These are phyloP conservation scores for Neopelma chrysocephalum DNA, from an alignment of 2,797 vertebrate species.

Conservation along the genomic window DNA sequence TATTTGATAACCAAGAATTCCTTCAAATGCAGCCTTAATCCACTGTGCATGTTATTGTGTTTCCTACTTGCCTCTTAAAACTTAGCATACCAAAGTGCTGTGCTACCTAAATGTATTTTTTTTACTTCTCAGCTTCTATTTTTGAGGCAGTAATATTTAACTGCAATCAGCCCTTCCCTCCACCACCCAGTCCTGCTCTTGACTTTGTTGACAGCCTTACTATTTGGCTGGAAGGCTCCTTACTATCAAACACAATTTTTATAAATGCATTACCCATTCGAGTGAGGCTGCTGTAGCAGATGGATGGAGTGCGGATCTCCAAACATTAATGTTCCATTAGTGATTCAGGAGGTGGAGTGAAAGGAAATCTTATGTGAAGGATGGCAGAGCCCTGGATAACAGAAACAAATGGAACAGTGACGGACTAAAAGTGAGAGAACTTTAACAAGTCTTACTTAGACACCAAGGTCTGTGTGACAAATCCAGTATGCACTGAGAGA, in stretches of 20 bases:
- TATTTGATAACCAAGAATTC: constrained; percentile 56
- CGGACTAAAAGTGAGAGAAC: constrained; percentile 70
- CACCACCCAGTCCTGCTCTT: constrained; percentile 38
- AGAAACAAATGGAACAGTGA: constrained; percentile 76
- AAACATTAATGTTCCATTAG: constrained; percentile 65
- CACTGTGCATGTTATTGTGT: constrained; percentile 40
- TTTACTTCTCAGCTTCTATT: not conserved
- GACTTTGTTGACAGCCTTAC: constrained; percentile 56
- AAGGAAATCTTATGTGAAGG: constrained; percentile 64
- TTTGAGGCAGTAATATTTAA: constrained; percentile 59
- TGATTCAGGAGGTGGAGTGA: constrained; percentile 68
- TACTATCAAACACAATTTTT: constrained; percentile 66
- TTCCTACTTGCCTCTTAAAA: constrained; percentile 66
- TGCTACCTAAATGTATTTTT: constrained; percentile 44
- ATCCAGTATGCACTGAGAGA: constrained; percentile 67
- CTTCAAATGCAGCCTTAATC: constrained; percentile 62
- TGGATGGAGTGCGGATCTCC: constrained; percentile 61
- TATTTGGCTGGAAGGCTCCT: constrained; percentile 72
- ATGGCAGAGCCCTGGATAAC: constrained; percentile 70
- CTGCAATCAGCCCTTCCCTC: constrained; percentile 57
- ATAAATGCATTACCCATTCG: constrained; percentile 69
- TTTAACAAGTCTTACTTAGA: constrained; percentile 72
- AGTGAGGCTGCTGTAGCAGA: constrained; percentile 70
- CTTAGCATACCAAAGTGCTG: constrained; percentile 75
- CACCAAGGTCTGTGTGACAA: constrained; percentile 72